Percentiles rank a stretch among this genome's conserved stretches.
phyloP scores from a whole-genome alignment of 2,113 vertebrate species.

The Stigmatopora nigra region DNA sequence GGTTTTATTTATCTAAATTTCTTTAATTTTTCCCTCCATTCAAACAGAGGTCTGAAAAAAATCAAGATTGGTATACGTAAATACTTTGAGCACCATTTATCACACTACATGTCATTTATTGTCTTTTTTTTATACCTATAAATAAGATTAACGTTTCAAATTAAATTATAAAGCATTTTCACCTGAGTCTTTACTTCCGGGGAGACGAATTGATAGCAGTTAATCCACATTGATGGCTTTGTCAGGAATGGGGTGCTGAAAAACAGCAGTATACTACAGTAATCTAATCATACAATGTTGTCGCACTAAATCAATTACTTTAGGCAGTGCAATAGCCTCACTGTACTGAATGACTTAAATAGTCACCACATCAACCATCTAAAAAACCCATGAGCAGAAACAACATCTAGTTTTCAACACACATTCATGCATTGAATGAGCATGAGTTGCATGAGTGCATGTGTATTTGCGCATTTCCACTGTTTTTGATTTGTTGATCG shows the following conservation, averaged over 20 bases:
- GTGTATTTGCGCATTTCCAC: background rate
- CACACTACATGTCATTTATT: no score
- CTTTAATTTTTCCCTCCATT: no score
- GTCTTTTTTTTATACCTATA: background rate
- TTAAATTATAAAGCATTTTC: background rate
- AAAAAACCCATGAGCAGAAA: background rate
- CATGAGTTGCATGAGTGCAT: no score
- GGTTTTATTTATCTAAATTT: no score
- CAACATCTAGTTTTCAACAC: background rate
- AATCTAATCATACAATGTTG: background rate
- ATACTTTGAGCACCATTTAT: no score
- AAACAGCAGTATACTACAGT: background rate
- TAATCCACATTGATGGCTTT: background rate
- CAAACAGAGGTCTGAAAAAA: no score
- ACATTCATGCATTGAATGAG: background rate
- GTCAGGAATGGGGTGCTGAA: background rate
- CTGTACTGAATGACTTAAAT: background rate
- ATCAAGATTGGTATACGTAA: no score
- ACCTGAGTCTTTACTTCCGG: background rate
- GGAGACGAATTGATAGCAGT: background rate
- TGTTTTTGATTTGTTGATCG: background rate
- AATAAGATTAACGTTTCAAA: background rate
- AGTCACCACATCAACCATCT: background rate
- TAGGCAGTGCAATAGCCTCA: background rate
- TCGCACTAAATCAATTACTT: background rate